Evolutionary conservation across 1,140 invertebrate genomes (phyloP).

Genomic region (Pemphigus obesinymphae): DNA sequence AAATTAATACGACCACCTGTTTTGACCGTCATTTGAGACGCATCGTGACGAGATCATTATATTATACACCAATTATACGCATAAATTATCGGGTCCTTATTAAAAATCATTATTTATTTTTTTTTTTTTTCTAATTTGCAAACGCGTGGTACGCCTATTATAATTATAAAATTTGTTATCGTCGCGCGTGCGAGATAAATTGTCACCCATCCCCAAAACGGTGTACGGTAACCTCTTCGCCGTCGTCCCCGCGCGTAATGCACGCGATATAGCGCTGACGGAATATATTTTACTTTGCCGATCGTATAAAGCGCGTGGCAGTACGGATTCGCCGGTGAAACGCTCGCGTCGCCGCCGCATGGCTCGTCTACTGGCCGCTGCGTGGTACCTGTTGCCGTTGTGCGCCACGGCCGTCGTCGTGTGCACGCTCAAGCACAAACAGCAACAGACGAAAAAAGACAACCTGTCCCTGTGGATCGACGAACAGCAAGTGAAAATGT

Average conservation of each 20-base stretch:
- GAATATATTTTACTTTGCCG: neutral
- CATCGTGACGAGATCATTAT: no score
- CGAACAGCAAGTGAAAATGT: constrained; percentile 80
- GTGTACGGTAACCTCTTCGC: no score
- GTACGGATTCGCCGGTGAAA: neutral
- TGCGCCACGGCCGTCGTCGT: constrained; percentile 14
- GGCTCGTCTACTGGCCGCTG: neutral
- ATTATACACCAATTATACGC: no score
- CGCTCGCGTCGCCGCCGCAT: neutral
- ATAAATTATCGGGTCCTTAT: no score
- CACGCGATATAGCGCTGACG: neutral
- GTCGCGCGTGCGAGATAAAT: neutral
- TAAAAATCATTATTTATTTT: no score
- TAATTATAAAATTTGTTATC: no score
- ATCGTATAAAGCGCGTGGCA: neutral
- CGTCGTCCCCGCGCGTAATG: neutral
- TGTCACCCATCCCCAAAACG: no score
- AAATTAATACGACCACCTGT: no score
- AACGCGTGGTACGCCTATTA: no score
- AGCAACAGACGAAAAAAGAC: constrained; percentile 49
- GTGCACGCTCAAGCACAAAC: neutral
- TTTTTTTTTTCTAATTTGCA: no score
- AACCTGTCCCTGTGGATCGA: constrained; percentile 83
- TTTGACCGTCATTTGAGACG: no score
- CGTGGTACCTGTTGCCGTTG: constrained; percentile 14